Evolutionary conservation across 2,113 vertebrate species (phyloP), one percentile per base, ranked within the genome.

Genomic region (Peromyscus leucopus): DNA sequence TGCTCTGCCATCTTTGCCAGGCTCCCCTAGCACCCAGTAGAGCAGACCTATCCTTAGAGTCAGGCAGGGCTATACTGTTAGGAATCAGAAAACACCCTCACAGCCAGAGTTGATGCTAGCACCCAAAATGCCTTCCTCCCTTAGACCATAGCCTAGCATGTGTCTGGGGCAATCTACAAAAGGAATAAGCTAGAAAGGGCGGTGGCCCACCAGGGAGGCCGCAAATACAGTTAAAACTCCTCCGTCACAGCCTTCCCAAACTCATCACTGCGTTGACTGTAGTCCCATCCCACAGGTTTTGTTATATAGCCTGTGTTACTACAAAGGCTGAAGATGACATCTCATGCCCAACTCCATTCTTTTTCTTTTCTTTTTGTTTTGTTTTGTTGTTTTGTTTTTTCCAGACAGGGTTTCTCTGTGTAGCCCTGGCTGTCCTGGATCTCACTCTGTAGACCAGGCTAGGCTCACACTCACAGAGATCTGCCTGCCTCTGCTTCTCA

Each of bases 311-410:
- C 97, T 0, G 33, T 71, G 2, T 0, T 2, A 33, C 96, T 98
- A 74, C 98, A 98, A 24, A 98, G 55, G 39, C 98, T 98, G 80
- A 98, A 0, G 48, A 98, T 93, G 75, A 97, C 97, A 39, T 97
- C 98, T 91, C 89, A 96, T 59, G 78, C 95, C 89, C 97, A 98
- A n/a, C 36, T n/a, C 17, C 69, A 9, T 72, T 72, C 33, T 71
- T 36, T 36, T 33, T 36, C 7, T 33, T 67, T 67, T 69, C 28
- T 33, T 69, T 65, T 65, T 2, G 57, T 21, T 61, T 61, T 21
- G 19, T 22, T 61, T 67, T 67, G 51, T 51, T 51, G 51, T 59
- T 17, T 59, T 63, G 22, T 69, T 26, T 65, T 65, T 72, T 36
- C n/a, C 16, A 72, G n/a, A 72, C 36, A 72, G 36, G 36, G 7